Evolutionary conservation across 2,113 vertebrate genomes (phyloP).

Genomic region (Phycodurus eques): DNA sequence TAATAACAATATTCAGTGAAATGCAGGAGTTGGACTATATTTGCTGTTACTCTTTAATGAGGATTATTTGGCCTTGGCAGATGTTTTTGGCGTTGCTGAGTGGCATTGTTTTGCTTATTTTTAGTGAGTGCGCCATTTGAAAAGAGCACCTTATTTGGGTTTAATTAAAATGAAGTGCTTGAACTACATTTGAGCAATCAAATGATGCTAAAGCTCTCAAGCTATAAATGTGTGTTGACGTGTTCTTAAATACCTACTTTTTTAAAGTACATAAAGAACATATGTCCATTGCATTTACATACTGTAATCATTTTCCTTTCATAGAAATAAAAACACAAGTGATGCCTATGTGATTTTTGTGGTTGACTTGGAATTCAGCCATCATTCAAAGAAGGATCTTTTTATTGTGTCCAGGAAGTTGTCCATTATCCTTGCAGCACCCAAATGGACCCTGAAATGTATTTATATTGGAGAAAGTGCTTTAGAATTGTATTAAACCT

Average conservation of each 20-base stretch:
- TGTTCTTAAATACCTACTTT: neutral
- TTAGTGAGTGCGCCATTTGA: neutral
- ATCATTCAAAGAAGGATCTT: neutral
- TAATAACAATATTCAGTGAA: neutral
- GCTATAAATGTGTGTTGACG: neutral
- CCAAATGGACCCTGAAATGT: conserved; percentile 7
- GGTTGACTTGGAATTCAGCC: neutral
- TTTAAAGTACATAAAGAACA: neutral
- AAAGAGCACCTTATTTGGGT: neutral
- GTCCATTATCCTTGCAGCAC: conserved; percentile 5
- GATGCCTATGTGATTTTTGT: neutral
- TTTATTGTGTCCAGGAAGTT: conserved; percentile 11
- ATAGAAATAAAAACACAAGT: neutral
- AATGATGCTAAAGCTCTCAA: neutral
- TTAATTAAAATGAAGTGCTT: neutral
- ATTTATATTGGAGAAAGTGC: conserved; percentile 6
- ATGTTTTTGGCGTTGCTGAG: neutral
- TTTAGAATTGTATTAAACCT: conserved; percentile 12
- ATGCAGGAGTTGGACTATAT: neutral
- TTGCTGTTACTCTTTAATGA: neutral
- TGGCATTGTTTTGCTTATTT: neutral
- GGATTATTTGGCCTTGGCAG: neutral
- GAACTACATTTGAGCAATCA: neutral
- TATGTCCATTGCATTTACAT: neutral
- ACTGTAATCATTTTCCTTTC: neutral